A percentile compares a stretch with the other conserved stretches of the same genome.
Evolutionary conservation across 2,888 invertebrate genomes (phyloP).

Genomic region (Luperina nickerlii): DNA sequence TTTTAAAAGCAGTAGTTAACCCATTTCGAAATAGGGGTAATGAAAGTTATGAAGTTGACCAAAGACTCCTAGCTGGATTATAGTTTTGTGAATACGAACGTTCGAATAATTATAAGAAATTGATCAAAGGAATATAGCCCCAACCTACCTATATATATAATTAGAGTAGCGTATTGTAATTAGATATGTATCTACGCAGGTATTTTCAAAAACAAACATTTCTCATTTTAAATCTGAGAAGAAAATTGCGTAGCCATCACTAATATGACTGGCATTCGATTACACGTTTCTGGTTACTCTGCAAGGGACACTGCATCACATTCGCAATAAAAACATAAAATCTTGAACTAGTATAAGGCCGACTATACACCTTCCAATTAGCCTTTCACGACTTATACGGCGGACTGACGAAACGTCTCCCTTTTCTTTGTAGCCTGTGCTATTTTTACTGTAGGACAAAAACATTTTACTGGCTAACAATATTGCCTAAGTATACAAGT

Average conservation of each 20-base stretch:
- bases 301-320: slow-evolving; percentile 1
- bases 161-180: too few species aligned
- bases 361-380: slow-evolving; percentile 45
- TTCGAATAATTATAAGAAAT: not conserved
- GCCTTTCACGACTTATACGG: slow-evolving; percentile 21
- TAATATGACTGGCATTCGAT: slow-evolving; percentile 18
- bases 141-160: not conserved
- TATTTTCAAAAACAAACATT: not conserved
- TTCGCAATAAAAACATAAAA: slow-evolving; percentile 38
- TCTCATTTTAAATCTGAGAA: not conserved
- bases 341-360: slow-evolving; percentile 16
- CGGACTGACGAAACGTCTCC: not conserved
- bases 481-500: not conserved
- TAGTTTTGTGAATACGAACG: not conserved
- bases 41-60: not conserved
- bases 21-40: slow-evolving; percentile 20
- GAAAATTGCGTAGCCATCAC: slow-evolving; percentile 6
- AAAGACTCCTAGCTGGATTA: not conserved
- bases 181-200: not conserved
- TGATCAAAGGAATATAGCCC: not conserved
- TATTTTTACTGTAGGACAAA: slow-evolving; percentile 21
- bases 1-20: slow-evolving; percentile 31
- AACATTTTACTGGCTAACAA: slow-evolving; percentile 11
- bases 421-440: not conserved
- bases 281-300: slow-evolving; percentile 14